These are phyloP conservation scores for Lasaia peninsularis DNA, from an alignment of 1,140 invertebrate species.

Conservation along the genomic window DNA sequence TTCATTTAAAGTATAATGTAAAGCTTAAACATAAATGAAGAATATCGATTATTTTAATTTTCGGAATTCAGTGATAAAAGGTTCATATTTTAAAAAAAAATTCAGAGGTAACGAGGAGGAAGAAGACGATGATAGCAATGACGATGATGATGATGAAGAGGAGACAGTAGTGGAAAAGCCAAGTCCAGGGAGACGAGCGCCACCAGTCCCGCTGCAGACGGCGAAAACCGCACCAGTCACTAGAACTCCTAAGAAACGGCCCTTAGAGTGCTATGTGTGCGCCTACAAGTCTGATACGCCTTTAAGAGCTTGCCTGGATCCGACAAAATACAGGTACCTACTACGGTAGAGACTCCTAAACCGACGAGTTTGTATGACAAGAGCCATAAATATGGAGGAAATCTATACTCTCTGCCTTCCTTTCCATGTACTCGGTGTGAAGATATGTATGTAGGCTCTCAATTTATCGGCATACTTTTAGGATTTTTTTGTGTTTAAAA, in stretches of 20 bases:
- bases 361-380: too few relatives aligned
- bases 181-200: conserved; percentile 30
- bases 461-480: too few relatives aligned
- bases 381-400: too few relatives aligned
- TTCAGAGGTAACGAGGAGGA: conserved; percentile 37
- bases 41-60: too few relatives aligned
- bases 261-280: conserved; percentile 61
- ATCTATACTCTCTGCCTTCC: too few relatives aligned
- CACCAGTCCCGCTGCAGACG: conserved; percentile 30
- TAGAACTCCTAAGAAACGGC: conserved; percentile 40
- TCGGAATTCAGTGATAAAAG: too few relatives aligned
- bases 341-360: not conserved
- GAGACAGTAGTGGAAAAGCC: conserved; percentile 29
- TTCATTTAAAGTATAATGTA: too few relatives aligned
- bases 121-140: conserved; percentile 43
- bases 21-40: too few relatives aligned
- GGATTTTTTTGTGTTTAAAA: too few relatives aligned
- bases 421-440: too few relatives aligned
- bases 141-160: conserved; percentile 46
- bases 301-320: conserved; percentile 56
- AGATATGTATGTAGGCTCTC: too few relatives aligned
- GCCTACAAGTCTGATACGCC: conserved; percentile 51
- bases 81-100: too few relatives aligned
- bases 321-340: conserved; percentile 51
- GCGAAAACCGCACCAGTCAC: conserved; percentile 34